phyloP scores from a whole-genome alignment of 1,140 invertebrate genomes.

The Ceratina calcarata region DNA sequence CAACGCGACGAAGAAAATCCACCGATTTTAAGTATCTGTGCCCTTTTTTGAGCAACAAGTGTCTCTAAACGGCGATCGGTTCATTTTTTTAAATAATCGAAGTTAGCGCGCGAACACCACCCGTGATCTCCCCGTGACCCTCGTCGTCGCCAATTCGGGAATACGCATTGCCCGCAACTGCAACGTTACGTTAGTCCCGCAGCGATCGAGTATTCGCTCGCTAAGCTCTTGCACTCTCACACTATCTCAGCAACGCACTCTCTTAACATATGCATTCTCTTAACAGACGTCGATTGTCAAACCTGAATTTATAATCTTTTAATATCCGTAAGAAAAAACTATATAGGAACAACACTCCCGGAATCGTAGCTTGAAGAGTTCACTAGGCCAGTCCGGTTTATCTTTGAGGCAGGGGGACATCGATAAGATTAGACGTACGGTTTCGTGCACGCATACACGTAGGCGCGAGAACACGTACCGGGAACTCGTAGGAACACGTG shows the following conservation, averaged over 20 bases:
- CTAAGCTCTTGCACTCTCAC: background rate
- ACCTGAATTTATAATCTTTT: no score
- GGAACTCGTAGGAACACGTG: conserved; percentile 35
- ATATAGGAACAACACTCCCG: background rate
- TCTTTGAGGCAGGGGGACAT: background rate
- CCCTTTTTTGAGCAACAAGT: conserved; percentile 26
- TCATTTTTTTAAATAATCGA: conserved; percentile 3
- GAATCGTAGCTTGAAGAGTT: background rate
- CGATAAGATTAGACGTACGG: background rate
- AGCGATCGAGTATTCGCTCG: background rate
- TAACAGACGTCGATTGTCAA: no score
- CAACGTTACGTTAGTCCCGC: background rate
- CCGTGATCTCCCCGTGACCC: background rate
- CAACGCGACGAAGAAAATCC: background rate
- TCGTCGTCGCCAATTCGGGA: background rate
- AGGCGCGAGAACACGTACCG: conserved; percentile 28
- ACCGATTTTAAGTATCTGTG: background rate
- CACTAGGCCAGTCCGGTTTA: background rate
- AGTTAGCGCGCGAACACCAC: conserved; percentile 26
- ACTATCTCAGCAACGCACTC: background rate
- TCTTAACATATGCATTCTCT: no score
- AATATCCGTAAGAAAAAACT: background rate
- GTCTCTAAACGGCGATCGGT: background rate
- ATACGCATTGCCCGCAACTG: no score
- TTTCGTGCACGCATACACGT: background rate